Base-by-base conservation (phyloP, 2,797 vertebrate genomes). In the Sebastes oblongus region DNA sequence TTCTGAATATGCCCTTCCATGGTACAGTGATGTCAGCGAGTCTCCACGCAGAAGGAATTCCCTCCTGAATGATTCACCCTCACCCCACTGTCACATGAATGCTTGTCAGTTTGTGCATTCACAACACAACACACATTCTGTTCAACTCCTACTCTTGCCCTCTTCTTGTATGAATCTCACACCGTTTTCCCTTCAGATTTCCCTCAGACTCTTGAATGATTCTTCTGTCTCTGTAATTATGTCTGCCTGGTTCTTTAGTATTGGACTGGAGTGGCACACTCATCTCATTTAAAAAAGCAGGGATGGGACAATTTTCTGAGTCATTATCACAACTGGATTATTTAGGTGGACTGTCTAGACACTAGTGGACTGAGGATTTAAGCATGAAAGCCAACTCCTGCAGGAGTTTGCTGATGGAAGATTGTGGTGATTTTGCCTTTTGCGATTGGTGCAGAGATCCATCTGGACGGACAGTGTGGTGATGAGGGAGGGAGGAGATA, bases 31-130 rank as follows among this genome's bases (percentile, higher is more conserved):
- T 86, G 84, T 80, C 82, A 86, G 50, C n/a, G 62, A 84, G 71
- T 84, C 66, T 81, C 58, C 82, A 72, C 61, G 61, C 82, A 84
- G 73, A 83, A 87, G 90, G 91, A 92, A 89, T 90, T 72, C 87
- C 90, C 86, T 75, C 64, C 79, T 88, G 83, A 91, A 81, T 92
- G 87, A 95, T 76, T 92, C 93, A 91, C 70, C 64, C 81, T 84
- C 66, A 22, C 73, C 80, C 78, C 66, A 10, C 81, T 83, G 88
- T 93, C 86, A 85, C 80, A 86, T 73, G 59, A 34, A 55, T 13
- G 75, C 84, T 85, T 66, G 78, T 91, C 88, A 91, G 87, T 82
- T 79, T 83, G 85, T 89, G 80, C 77, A 80, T 80, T 71, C 78
- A 83, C 64, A 82, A 54, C 70, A 88, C 80, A 88, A 54, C 70